Evolutionary conservation across 2,797 vertebrate genomes (phyloP).

Genomic region (Sylvilagus floridanus): DNA sequence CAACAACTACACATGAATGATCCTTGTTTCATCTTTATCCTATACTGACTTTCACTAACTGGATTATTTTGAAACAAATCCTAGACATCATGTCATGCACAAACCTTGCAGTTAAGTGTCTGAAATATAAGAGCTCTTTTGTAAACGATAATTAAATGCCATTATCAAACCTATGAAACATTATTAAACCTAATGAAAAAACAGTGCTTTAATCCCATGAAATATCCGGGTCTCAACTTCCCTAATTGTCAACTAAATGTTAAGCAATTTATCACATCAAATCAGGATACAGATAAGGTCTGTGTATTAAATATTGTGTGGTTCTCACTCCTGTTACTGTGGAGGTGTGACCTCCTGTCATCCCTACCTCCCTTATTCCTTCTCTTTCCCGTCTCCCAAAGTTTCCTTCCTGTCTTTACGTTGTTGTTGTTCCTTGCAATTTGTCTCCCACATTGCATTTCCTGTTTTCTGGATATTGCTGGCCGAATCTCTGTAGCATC

Average conservation of each 20-base stretch:
- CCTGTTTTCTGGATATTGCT: neutral
- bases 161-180: neutral
- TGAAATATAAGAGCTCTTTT: neutral
- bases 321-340: neutral
- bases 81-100: neutral
- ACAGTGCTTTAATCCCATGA: neutral
- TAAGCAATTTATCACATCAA: neutral
- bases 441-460: neutral
- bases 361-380: neutral
- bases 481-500: neutral
- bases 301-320: neutral
- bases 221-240: neutral
- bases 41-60: neutral
- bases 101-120: neutral
- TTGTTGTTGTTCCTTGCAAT: neutral
- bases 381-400: no score
- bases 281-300: neutral
- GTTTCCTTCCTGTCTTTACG: neutral
- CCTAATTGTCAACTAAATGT: neutral
- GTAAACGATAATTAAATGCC: neutral
- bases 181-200: neutral
- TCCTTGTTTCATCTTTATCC: neutral
- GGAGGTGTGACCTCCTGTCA: no score
- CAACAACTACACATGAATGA: neutral
- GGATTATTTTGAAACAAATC: constrained; percentile 9